A percentile compares a stretch with the other conserved stretches of the same genome.
Conservation (phyloP, 2,113 vertebrate species). For the Hemichromis elongatus region DNA sequence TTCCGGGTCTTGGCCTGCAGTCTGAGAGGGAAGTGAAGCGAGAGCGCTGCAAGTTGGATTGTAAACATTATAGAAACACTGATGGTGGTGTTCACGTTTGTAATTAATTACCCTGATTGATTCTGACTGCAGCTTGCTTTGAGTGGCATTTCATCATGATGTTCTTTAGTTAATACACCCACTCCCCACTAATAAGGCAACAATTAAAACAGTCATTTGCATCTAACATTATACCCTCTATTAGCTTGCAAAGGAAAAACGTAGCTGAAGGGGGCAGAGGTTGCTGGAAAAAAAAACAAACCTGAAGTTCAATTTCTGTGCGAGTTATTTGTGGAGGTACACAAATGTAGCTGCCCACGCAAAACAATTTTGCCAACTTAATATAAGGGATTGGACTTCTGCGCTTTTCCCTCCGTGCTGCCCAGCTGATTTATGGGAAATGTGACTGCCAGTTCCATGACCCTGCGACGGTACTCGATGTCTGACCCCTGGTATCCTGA, state of each 20-base stretch:
- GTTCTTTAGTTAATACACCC: slow-evolving; percentile 63
- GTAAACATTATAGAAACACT: slow-evolving; percentile 61
- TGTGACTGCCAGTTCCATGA: slow-evolving; percentile 72
- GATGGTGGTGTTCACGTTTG: slow-evolving; percentile 35
- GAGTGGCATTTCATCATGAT: slow-evolving; percentile 72
- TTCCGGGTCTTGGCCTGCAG: neutral
- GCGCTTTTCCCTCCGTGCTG: slow-evolving; percentile 6
- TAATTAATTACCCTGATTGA: slow-evolving; percentile 69
- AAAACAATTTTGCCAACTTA: neutral
- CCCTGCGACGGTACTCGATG: slow-evolving; percentile 60
- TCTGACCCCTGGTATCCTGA: slow-evolving; percentile 35
- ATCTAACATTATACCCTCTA: slow-evolving; percentile 65
- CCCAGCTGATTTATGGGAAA: slow-evolving; percentile 72
- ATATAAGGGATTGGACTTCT: neutral
- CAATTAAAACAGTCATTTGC: slow-evolving; percentile 74
- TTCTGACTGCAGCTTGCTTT: slow-evolving; percentile 57
- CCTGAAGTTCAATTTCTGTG: neutral
- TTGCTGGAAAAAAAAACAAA: neutral
- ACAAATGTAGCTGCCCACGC: neutral
- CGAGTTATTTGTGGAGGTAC: neutral
- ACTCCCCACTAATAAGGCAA: slow-evolving; percentile 54
- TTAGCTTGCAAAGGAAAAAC: slow-evolving; percentile 24
- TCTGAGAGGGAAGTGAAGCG: neutral
- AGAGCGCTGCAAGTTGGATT: slow-evolving; percentile 19
- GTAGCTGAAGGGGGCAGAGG: slow-evolving; percentile 23